Evolutionary conservation across 2,888 invertebrate genomes (phyloP), one percentile per base, ranked within the genome.

Genomic region (Trichogramma evanescens): DNA sequence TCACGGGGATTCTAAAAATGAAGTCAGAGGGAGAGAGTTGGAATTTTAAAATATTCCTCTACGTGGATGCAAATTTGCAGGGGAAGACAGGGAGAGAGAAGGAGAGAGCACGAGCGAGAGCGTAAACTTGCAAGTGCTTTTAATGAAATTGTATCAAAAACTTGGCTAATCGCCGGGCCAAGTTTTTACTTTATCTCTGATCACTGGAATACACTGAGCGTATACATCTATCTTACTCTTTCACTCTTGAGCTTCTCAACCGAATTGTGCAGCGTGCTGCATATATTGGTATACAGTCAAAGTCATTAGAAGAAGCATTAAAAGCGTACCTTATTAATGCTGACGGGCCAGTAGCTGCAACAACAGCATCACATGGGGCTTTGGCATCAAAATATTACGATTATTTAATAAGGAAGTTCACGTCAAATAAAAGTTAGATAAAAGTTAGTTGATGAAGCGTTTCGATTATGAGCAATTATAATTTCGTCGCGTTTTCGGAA

Each of bases 111-210:
- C 26, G 26, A 26, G 26, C 26, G 4, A 53, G 53, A 40, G 49
- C 44, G 41, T 57, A 58, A 62, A 62, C 59, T 62, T 59, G 26
- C 26, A 26, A 26, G 26, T 50, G 50, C 45, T 59, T 59, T 59
- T 59, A 56, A 62, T 62, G 58, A 58, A 62, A 58, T 58, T 59
- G 56, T 54, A 56, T 56, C 59, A 55, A 62, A 56, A 62, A 62
- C 54, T 59, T 62, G 56, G 56, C 50, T 62, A 59, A 59, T 54
- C 56, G 62, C 52, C 9, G 52, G 42, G 39, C 26, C 56, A 59
- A 54, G 53, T 56, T 10, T 61, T 50, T 7, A 50, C 59, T 62
- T 58, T 56, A 62, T 62, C 26, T 26, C 26, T 26, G 26, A 26
- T 26, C 26, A 26, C 26, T 26, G 26, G 26, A 26, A 26, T 26